Evolutionary conservation across 2,113 vertebrate species (phyloP).

Genomic region (Dipodomys merriami): DNA sequence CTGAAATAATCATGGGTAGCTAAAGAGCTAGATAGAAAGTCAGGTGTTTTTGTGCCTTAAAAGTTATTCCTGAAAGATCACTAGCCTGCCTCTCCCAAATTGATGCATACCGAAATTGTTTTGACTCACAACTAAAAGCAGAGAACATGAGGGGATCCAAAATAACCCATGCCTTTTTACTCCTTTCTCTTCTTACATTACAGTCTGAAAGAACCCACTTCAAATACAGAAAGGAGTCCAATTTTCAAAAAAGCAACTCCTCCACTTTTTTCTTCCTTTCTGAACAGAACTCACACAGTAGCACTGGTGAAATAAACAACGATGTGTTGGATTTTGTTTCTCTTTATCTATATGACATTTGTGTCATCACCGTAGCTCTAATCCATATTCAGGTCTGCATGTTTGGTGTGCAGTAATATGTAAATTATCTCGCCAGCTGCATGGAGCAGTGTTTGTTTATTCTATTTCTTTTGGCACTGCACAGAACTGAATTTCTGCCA

Average conservation of each 20-base stretch:
- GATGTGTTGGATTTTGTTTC: slow-evolving; percentile 82
- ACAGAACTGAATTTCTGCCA: slow-evolving; percentile 89
- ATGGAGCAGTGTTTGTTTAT: slow-evolving; percentile 90
- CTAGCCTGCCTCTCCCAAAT: background rate
- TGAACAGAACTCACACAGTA: slow-evolving; percentile 68
- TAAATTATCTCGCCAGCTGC: slow-evolving; percentile 88
- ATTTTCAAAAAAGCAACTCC: slow-evolving; percentile 62
- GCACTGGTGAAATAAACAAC: slow-evolving; percentile 79
- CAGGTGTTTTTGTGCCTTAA: slow-evolving; percentile 32
- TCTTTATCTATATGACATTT: slow-evolving; percentile 82
- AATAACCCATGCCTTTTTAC: background rate
- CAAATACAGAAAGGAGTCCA: slow-evolving; percentile 53
- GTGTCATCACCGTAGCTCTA: slow-evolving; percentile 83
- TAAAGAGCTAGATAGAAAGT: background rate
- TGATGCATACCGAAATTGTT: slow-evolving; percentile 23
- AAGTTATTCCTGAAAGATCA: slow-evolving; percentile 37
- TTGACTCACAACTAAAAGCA: slow-evolving; percentile 27
- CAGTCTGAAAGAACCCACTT: slow-evolving; percentile 58
- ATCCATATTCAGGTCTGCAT: slow-evolving; percentile 87
- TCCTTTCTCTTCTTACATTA: slow-evolving; percentile 8
- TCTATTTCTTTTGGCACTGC: slow-evolving; percentile 88
- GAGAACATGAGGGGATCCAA: slow-evolving; percentile 13
- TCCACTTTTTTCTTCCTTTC: background rate
- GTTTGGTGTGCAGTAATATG: slow-evolving; percentile 88
- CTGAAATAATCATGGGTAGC: slow-evolving; percentile 5